phyloP scores from a whole-genome alignment of 2,113 vertebrate species.

The Tachysurus fulvidraco region DNA sequence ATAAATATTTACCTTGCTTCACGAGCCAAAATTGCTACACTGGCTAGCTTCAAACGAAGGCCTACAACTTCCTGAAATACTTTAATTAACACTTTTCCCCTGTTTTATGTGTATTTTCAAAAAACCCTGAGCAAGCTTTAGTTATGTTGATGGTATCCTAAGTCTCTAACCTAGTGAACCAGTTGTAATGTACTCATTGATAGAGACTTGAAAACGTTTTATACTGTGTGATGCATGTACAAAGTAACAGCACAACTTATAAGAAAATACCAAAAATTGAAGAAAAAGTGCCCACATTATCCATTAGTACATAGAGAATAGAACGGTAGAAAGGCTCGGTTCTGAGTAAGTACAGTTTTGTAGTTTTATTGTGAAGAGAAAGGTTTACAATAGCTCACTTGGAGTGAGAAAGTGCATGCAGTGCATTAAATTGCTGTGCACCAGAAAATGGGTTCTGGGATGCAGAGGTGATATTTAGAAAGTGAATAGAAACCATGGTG shows the following conservation, averaged over 20 bases:
- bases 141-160: too few relatives aligned
- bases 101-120: too few relatives aligned
- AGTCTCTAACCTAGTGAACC: too few relatives aligned
- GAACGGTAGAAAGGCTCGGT: neutral
- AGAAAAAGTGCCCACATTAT: neutral
- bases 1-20: too few relatives aligned
- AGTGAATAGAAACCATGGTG: constrained; percentile 34
- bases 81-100: too few relatives aligned
- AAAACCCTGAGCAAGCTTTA: too few relatives aligned
- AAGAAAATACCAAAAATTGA: neutral
- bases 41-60: too few relatives aligned
- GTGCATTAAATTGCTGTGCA: constrained; percentile 21
- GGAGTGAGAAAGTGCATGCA: neutral
- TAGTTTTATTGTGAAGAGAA: neutral
- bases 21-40: too few relatives aligned
- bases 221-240: neutral
- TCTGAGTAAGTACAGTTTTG: neutral
- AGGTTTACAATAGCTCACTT: neutral
- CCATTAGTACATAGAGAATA: neutral
- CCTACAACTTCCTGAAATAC: too few relatives aligned
- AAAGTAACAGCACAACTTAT: neutral
- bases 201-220: too few relatives aligned
- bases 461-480: constrained; percentile 47
- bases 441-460: constrained; percentile 19
- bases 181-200: too few relatives aligned